Evolutionary conservation across 2,888 invertebrate genomes (phyloP).

Genomic region (Drosophila anomalata): DNA sequence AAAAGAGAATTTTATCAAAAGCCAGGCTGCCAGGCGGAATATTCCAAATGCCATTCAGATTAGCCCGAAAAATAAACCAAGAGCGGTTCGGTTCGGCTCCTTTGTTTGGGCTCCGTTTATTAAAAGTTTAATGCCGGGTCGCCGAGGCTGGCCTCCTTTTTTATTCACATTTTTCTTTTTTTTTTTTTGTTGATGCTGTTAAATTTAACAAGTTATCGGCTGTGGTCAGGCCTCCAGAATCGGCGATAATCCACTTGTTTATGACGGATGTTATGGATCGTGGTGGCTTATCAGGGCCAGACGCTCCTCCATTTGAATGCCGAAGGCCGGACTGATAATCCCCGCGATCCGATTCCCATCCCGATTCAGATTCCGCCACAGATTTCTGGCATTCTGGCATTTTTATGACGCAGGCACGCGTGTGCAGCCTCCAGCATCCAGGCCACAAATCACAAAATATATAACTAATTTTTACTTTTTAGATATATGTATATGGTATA

Average conservation of each 20-base stretch:
- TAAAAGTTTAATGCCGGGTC: slow-evolving; percentile 33
- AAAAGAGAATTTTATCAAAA: slow-evolving; percentile 42
- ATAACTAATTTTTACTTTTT: slow-evolving; percentile 7
- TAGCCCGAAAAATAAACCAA: slow-evolving; percentile 84
- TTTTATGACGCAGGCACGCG: slow-evolving; percentile 23
- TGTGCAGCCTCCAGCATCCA: slow-evolving; percentile 37
- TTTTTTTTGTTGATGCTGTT: slow-evolving; percentile 6
- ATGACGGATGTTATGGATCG: slow-evolving; percentile 61
- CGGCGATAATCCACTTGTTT: slow-evolving; percentile 53
- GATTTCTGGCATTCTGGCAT: no score
- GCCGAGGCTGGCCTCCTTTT: slow-evolving; percentile 3
- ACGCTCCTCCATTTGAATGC: slow-evolving; percentile 23
- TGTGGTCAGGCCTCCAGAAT: slow-evolving; percentile 65
- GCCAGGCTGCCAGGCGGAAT: slow-evolving; percentile 82
- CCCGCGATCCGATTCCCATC: neutral
- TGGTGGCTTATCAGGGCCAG: slow-evolving; percentile 36
- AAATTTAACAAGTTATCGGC: slow-evolving; percentile 50
- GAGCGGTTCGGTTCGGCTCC: slow-evolving; percentile 12
- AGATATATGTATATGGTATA: slow-evolving; percentile 14
- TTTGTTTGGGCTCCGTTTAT: slow-evolving; percentile 24
- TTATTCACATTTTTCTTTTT: slow-evolving; percentile 2
- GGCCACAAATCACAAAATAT: slow-evolving; percentile 1
- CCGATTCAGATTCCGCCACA: neutral
- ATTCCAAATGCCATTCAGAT: slow-evolving; percentile 89
- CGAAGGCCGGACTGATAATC: slow-evolving; percentile 33